Conservation (phyloP, 1,140 invertebrate species). For the Pseudachorutes palmiensis region DNA sequence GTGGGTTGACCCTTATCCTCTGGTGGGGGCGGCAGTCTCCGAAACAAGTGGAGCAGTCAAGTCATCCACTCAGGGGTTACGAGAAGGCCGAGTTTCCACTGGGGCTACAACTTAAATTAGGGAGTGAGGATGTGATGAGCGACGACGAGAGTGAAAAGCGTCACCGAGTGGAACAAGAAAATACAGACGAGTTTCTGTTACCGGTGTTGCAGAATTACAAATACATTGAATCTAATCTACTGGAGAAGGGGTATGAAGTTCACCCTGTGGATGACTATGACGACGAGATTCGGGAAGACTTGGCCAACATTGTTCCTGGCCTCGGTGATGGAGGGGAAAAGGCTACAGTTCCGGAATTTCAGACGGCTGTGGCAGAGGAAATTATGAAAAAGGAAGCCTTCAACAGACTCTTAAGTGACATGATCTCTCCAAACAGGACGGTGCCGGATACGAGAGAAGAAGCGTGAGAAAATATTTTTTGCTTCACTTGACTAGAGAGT, state of each 20-base stretch:
- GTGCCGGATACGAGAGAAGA: slow-evolving; percentile 72
- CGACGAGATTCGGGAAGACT: slow-evolving; percentile 44
- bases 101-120: too few relatives aligned
- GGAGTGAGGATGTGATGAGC: too few relatives aligned
- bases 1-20: too few relatives aligned
- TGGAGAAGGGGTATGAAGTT: not conserved
- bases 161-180: slow-evolving; percentile 23
- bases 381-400: slow-evolving; percentile 75
- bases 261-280: slow-evolving; percentile 34
- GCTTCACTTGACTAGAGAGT: not conserved
- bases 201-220: slow-evolving; percentile 21
- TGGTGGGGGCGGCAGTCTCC: too few relatives aligned
- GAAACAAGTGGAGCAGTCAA: too few relatives aligned
- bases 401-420: slow-evolving; percentile 79
- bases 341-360: slow-evolving; percentile 31
- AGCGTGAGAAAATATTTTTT: slow-evolving; percentile 33
- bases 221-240: slow-evolving; percentile 30
- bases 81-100: slow-evolving; percentile 24
- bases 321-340: slow-evolving; percentile 62
- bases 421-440: slow-evolving; percentile 73
- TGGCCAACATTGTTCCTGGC: slow-evolving; percentile 47
- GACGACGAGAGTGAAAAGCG: too few relatives aligned
- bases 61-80: slow-evolving; percentile 3
- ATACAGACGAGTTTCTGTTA: slow-evolving; percentile 34
- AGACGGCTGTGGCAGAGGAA: slow-evolving; percentile 56